Percentiles rank a stretch among this genome's conserved stretches.
Conservation (phyloP, 37 sponge, comb jelly and placozoan genomes). For the Axinella damicornis region DNA sequence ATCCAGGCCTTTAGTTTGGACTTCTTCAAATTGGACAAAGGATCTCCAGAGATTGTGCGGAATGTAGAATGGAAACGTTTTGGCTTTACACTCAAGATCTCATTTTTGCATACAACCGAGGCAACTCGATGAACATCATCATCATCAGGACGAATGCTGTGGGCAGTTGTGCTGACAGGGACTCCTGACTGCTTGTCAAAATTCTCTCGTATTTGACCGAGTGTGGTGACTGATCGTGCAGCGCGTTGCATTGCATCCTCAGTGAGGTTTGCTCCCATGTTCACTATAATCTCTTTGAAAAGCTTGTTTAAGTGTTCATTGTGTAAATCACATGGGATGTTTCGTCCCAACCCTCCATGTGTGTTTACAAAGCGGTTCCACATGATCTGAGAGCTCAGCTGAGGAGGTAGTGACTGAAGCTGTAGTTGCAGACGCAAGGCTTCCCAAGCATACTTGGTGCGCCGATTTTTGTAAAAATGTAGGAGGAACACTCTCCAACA, state of each 20-base stretch:
- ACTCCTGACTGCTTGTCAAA: conserved; percentile 28
- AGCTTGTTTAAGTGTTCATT: conserved; percentile 57
- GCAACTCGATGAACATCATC: conserved; percentile 13
- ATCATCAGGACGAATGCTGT: conserved; percentile 8
- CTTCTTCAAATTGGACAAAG: conserved; percentile 7
- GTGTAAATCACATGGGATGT: conserved; percentile 60
- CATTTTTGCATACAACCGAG: not conserved
- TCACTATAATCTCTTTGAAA: conserved; percentile 32
- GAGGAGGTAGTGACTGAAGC: conserved; percentile 8
- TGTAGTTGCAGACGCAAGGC: conserved; percentile 18
- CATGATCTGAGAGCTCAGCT: conserved; percentile 21
- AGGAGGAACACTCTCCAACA: conserved; percentile 50
- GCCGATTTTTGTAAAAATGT: conserved; percentile 24
- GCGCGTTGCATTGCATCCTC: conserved; percentile 26
- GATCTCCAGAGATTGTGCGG: conserved; percentile 8
- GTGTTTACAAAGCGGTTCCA: conserved; percentile 57
- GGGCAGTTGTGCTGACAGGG: conserved; percentile 13
- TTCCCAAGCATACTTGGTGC: conserved; percentile 25
- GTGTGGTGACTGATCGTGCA: conserved; percentile 46
- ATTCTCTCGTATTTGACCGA: not conserved
- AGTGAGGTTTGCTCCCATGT: conserved; percentile 46
- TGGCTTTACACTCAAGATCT: not conserved
- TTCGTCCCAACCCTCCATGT: conserved; percentile 44
- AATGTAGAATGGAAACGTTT: not conserved
- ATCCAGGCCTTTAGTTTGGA: not conserved